phyloP scores from a whole-genome alignment of 1,140 invertebrate species.

The Philopotamus ludificatus region DNA sequence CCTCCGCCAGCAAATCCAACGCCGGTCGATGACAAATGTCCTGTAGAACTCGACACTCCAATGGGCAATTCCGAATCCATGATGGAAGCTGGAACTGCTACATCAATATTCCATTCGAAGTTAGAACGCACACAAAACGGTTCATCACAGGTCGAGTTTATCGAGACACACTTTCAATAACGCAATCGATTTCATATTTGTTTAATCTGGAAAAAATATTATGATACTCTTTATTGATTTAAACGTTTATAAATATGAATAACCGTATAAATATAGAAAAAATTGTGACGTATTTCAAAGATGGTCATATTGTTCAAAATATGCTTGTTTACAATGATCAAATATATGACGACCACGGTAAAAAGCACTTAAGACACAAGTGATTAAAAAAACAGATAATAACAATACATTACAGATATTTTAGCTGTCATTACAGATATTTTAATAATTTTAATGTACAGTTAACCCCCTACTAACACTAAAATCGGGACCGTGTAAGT shows the following conservation, averaged over 20 bases:
- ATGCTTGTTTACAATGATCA: too few relatives aligned
- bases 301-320: too few relatives aligned
- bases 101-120: neutral
- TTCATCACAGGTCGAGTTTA: neutral
- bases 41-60: constrained; percentile 55
- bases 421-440: too few relatives aligned
- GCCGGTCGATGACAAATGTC: constrained; percentile 55
- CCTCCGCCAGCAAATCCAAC: constrained; percentile 37
- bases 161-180: neutral
- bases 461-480: too few relatives aligned
- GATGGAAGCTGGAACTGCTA: constrained; percentile 9
- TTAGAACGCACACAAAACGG: neutral
- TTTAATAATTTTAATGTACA: too few relatives aligned
- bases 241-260: neutral
- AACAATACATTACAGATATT: too few relatives aligned
- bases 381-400: too few relatives aligned
- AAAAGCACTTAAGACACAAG: too few relatives aligned
- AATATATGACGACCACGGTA: too few relatives aligned
- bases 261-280: too few relatives aligned
- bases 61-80: constrained; percentile 56
- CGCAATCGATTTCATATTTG: neutral
- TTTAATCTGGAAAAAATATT: neutral
- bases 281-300: too few relatives aligned
- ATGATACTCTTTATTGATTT: neutral
- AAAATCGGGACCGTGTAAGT: too few relatives aligned